phyloP scores from a whole-genome alignment of 2,797 vertebrate genomes.

The Diglossa cyanea region DNA sequence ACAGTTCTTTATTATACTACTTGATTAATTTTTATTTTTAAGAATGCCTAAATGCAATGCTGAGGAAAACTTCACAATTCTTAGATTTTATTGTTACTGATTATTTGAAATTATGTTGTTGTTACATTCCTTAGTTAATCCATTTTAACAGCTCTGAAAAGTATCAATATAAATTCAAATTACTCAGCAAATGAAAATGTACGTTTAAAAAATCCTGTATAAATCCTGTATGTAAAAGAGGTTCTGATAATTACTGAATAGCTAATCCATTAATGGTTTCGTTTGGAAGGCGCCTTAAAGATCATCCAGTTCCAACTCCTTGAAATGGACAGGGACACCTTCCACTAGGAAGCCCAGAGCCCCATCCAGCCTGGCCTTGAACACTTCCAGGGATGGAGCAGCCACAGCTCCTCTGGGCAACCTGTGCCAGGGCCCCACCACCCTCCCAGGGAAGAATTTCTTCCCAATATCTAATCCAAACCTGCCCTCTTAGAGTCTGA shows the following conservation, averaged over 20 bases:
- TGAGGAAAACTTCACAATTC: neutral
- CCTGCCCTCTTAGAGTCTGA: neutral
- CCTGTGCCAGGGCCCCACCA: neutral
- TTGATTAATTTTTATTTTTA: neutral
- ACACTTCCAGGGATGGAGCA: neutral
- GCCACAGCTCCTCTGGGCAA: neutral
- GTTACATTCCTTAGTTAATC: neutral
- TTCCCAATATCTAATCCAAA: neutral
- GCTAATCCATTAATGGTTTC: neutral
- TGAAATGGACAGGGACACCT: neutral
- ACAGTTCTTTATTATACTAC: neutral
- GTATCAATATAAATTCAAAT: neutral
- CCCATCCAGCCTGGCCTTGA: too few relatives aligned
- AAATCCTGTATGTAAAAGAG: neutral
- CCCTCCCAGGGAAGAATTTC: neutral
- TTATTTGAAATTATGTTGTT: neutral
- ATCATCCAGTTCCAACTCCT: neutral
- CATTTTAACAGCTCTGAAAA: neutral
- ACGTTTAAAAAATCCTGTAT: neutral
- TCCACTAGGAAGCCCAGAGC: neutral
- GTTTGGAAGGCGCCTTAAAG: neutral
- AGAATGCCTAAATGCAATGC: neutral
- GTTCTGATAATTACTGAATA: neutral
- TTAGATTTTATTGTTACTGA: neutral
- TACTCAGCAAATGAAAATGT: neutral